Evolutionary conservation across 2,888 invertebrate genomes (phyloP).

Genomic region (Machimus rusticus): DNA sequence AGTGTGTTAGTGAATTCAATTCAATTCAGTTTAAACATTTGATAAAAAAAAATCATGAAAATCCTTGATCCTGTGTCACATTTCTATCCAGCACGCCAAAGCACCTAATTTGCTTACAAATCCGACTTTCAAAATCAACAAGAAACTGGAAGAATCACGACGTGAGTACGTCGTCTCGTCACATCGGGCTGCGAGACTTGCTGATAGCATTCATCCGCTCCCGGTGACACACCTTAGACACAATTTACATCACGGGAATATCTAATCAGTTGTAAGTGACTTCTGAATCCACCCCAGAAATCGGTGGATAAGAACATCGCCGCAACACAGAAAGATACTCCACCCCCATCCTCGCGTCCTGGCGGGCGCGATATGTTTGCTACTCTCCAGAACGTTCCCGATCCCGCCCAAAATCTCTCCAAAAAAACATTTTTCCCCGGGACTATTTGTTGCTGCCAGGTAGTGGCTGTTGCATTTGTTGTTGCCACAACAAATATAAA

Average conservation of each 20-base stretch:
- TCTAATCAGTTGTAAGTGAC: conserved; percentile 13
- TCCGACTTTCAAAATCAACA: not conserved
- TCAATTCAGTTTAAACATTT: not conserved
- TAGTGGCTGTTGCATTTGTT: not conserved
- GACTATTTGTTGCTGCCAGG: not conserved
- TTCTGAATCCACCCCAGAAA: not conserved
- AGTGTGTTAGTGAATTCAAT: not conserved
- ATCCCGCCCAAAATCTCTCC: not conserved
- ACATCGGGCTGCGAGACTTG: not conserved
- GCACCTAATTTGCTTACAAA: not conserved
- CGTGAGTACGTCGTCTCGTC: not conserved
- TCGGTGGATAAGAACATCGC: not conserved
- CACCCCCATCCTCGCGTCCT: not conserved
- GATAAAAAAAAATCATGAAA: not conserved
- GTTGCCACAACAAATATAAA: not conserved
- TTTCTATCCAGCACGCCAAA: not conserved
- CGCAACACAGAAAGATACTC: not conserved
- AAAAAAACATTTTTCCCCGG: not conserved
- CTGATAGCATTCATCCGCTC: not conserved
- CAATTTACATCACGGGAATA: conserved; percentile 3
- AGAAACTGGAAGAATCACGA: not conserved
- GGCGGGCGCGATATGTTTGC: not conserved
- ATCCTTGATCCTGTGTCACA: not conserved
- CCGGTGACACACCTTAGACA: not conserved
- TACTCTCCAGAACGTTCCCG: not conserved